Evolutionary conservation across 2,888 invertebrate genomes (phyloP).

Genomic region (Drosophila greeni): DNA sequence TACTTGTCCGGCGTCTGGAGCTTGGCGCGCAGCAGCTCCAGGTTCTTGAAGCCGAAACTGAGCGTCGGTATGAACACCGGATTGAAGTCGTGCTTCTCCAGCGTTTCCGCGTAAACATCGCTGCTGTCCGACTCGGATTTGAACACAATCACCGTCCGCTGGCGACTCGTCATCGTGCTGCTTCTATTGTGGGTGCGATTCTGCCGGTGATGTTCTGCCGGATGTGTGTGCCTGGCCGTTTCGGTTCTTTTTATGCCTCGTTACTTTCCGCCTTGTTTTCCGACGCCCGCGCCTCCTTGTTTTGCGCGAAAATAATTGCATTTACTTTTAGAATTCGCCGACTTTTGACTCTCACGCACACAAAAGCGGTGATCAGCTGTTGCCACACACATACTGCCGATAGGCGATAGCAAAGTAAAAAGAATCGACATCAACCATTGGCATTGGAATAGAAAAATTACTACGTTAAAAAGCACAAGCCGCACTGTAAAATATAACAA

Average conservation of each 20-base stretch:
- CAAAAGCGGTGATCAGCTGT: not conserved
- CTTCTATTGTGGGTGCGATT: not conserved
- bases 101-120: constrained; percentile 79
- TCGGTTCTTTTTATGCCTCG: constrained; percentile 13
- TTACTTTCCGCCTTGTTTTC: constrained; percentile 18
- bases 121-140: constrained; percentile 79
- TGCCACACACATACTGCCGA: not conserved
- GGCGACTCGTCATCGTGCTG: constrained; percentile 52
- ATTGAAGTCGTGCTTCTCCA: constrained; percentile 79
- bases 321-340: constrained; percentile 35
- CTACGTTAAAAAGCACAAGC: too few relatives aligned
- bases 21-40: constrained; percentile 78
- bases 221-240: constrained; percentile 5
- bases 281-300: constrained; percentile 10
- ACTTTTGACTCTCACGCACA: constrained; percentile 5
- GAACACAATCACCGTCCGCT: constrained; percentile 76
- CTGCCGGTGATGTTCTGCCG: not conserved
- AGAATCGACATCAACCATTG: too few relatives aligned
- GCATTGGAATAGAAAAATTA: too few relatives aligned
- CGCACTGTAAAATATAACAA: too few relatives aligned
- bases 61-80: constrained; percentile 80
- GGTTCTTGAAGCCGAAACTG: constrained; percentile 80
- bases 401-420: not conserved
- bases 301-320: constrained; percentile 29
- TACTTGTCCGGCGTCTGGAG: constrained; percentile 79